Evolutionary conservation across 2,888 invertebrate species (phyloP), one percentile per base, ranked within the genome.

Genomic region (Palloptera scutellata): DNA sequence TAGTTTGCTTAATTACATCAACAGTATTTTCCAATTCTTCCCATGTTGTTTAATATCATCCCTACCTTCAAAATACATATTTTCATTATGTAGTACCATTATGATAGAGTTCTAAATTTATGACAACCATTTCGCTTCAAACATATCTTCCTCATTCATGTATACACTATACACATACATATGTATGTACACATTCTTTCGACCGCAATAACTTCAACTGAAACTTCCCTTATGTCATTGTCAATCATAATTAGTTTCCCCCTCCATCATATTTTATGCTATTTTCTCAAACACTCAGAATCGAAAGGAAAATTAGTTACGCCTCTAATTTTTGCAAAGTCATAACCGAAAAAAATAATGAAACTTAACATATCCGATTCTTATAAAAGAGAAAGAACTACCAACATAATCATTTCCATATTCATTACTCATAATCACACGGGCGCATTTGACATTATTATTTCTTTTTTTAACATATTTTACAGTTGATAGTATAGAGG

Each of bases 191-290:
- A 4, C 43, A 41, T 61, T 40, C 40, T 61, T 42, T n/a, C 19
- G 5, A n/a, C 17, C 40, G 15, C 53, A 61, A 0, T 30, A 19
- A 19, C 61, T 41, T 41, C 12, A 15, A 4, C 19, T 17, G 17
- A 19, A 15, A 40, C 30, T 9, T 12, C 64, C 61, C 66, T 67
- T 62, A 66, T 70, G 75, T 64, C 75, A 76, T 76, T 79, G 84
- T 84, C 84, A 83, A 82, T 82, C 83, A 80, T 75, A 83, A 84
- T 82, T 82, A 83, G 64, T 58, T 64, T 41, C 41, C 51, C 41
- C 41, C 51, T 51, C 42, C 11, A n/a, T 41, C n/a, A 54, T n/a
- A 48, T 15, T n/a, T 48, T n/a, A n/a, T 15, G 15, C 51, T 8
- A 48, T 48, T 48, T 13, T 48, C 8, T 48, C 15, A 48, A 13